Evolutionary conservation across 2,113 vertebrate species (phyloP).

Genomic region (Spheniscus mendiculus): DNA sequence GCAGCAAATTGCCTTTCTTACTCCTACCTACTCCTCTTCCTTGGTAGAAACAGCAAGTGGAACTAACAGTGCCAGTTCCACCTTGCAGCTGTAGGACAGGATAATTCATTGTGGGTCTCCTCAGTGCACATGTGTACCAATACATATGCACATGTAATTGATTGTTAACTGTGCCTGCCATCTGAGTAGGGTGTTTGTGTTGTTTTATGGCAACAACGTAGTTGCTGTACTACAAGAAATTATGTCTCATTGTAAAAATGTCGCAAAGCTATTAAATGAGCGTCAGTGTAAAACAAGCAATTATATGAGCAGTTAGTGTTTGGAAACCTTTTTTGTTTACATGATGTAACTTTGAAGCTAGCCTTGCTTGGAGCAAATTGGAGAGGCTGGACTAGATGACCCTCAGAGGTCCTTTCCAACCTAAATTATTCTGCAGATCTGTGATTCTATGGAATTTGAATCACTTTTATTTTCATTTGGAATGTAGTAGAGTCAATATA

Average conservation of each 20-base stretch:
- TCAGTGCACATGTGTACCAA: neutral
- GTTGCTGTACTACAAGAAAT: neutral
- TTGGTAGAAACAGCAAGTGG: neutral
- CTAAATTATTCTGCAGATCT: neutral
- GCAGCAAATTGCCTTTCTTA: neutral
- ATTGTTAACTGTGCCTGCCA: neutral
- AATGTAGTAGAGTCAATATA: neutral
- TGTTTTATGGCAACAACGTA: neutral
- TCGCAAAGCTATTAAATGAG: neutral
- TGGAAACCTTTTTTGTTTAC: neutral
- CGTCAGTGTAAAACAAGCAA: neutral
- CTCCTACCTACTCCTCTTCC: neutral
- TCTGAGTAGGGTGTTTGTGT: neutral
- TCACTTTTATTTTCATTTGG: neutral
- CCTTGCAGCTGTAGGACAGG: neutral
- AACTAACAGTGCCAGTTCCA: neutral
- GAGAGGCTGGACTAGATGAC: neutral
- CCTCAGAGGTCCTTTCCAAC: neutral
- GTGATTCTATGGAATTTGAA: neutral
- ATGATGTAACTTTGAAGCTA: neutral
- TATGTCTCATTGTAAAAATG: neutral
- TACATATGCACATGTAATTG: neutral
- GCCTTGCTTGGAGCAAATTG: neutral
- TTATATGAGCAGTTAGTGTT: neutral
- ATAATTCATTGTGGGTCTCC: neutral